Conservation (phyloP, 1,140 invertebrate genomes). For the Euura lappo region DNA sequence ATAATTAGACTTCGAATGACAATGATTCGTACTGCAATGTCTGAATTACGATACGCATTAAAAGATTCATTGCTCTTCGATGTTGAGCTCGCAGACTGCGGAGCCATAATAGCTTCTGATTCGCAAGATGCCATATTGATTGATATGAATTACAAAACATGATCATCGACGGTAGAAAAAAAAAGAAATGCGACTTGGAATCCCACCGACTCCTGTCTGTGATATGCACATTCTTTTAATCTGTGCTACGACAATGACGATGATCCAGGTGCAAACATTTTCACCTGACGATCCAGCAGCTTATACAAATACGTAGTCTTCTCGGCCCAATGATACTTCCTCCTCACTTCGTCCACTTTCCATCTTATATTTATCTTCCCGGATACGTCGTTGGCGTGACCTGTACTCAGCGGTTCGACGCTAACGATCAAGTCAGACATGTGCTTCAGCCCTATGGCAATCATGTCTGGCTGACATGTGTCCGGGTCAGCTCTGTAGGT, state of each 20-base stretch:
- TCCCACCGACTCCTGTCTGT: background rate
- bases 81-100: background rate
- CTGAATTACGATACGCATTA: background rate
- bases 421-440: constrained; percentile 68
- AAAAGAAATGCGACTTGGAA: background rate
- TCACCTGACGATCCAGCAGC: constrained; percentile 73
- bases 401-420: constrained; percentile 69
- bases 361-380: constrained; percentile 66
- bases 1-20: background rate
- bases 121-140: background rate
- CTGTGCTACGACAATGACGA: background rate
- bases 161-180: background rate
- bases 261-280: constrained; percentile 70
- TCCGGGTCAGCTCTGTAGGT: constrained; percentile 62
- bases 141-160: background rate
- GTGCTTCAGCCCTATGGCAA: constrained; percentile 66
- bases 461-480: constrained; percentile 47
- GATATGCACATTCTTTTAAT: background rate
- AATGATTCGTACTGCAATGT: background rate
- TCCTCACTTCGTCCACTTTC: constrained; percentile 55
- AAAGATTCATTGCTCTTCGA: background rate
- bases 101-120: background rate
- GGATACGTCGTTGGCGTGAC: constrained; percentile 71
- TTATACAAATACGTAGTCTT: constrained; percentile 68
- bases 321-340: constrained; percentile 55